These are phyloP conservation scores for Serrognathus titanus DNA, from an alignment of 2,888 invertebrate genomes.

Conservation along the genomic window DNA sequence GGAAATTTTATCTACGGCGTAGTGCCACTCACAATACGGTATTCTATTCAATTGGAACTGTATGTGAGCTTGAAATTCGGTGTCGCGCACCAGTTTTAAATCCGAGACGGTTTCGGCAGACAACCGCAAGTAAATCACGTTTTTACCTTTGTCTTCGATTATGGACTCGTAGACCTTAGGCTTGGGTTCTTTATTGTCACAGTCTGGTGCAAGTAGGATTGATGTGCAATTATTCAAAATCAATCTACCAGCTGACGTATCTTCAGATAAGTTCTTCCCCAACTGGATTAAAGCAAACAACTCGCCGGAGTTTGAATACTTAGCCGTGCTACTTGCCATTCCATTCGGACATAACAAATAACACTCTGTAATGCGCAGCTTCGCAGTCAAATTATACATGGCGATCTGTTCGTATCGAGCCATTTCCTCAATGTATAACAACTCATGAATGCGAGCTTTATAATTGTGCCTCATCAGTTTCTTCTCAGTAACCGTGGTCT, in stretches of 20 bases:
- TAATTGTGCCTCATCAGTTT: conserved; percentile 67
- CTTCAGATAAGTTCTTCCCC: conserved; percentile 74
- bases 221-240: conserved; percentile 73
- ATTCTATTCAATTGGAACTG: conserved; percentile 79
- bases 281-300: conserved; percentile 70
- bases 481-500: conserved; percentile 63
- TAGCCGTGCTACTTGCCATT: conserved; percentile 67
- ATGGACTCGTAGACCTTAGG: conserved; percentile 68
- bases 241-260: conserved; percentile 75
- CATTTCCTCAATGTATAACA: conserved; percentile 74
- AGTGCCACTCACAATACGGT: conserved; percentile 81
- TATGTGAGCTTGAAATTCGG: conserved; percentile 65
- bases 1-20: conserved; percentile 72
- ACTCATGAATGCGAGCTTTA: conserved; percentile 68
- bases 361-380: conserved; percentile 60
- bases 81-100: conserved; percentile 58
- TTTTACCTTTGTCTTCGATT: conserved; percentile 61
- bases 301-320: conserved; percentile 73
- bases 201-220: conserved; percentile 53
- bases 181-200: conserved; percentile 31
- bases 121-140: conserved; percentile 70
- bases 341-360: conserved; percentile 68
- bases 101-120: conserved; percentile 64
- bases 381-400: conserved; percentile 64
- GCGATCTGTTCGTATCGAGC: conserved; percentile 66